phyloP scores from a whole-genome alignment of 2,113 vertebrate genomes.

The Hucho hucho region DNA sequence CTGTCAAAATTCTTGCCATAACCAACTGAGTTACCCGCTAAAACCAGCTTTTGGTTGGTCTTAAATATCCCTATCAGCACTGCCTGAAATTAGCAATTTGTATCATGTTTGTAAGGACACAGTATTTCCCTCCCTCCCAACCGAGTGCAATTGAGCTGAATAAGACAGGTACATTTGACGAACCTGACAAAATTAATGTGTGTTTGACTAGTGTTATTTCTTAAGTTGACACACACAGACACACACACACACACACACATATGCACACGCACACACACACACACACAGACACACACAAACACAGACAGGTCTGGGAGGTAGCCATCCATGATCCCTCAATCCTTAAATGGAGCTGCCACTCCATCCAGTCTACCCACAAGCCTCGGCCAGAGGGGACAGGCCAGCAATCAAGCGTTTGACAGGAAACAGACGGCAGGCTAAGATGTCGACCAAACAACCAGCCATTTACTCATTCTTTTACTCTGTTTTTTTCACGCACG shows the following conservation, averaged over 20 bases:
- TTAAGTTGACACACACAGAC: not conserved
- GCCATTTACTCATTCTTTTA: not conserved
- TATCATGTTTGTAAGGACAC: no score
- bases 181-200: no score
- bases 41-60: no score
- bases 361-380: constrained; percentile 46
- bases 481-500: no score
- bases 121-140: no score
- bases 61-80: no score
- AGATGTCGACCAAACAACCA: constrained; percentile 54
- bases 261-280: not conserved
- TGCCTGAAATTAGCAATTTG: no score
- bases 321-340: constrained; percentile 45
- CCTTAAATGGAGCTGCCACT: constrained; percentile 52
- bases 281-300: constrained; percentile 18
- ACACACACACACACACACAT: not conserved
- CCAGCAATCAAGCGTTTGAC: constrained; percentile 57
- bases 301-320: constrained; percentile 19
- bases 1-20: no score
- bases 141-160: no score
- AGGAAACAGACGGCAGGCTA: constrained; percentile 56
- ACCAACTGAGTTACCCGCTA: no score
- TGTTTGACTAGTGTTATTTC: no score
- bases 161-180: no score
- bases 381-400: constrained; percentile 45